Percentiles rank a stretch among this genome's conserved stretches.
Evolutionary conservation across 2,113 vertebrate genomes (phyloP).

Genomic region (Marmota flaviventris): DNA sequence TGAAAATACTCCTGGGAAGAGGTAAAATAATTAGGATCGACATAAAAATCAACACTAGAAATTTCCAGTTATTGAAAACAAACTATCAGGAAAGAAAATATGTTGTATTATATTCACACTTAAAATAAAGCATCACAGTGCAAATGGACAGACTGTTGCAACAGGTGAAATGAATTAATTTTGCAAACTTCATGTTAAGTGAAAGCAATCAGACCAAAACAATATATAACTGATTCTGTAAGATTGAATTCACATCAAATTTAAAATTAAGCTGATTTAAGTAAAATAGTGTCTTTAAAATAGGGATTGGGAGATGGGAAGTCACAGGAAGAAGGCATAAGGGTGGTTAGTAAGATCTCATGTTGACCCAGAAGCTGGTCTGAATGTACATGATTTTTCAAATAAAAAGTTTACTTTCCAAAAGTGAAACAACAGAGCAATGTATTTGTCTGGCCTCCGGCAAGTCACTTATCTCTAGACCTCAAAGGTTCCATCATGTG

Average conservation of each 20-base stretch:
- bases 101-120: background rate
- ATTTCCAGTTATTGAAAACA: slow-evolving; percentile 21
- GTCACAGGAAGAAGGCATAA: background rate
- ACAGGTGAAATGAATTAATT: slow-evolving; percentile 19
- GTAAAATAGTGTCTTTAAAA: background rate
- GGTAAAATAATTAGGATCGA: background rate
- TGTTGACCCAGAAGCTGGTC: background rate
- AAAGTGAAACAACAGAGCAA: slow-evolving; percentile 66
- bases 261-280: slow-evolving; percentile 13
- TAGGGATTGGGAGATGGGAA: background rate
- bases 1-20: slow-evolving; percentile 51
- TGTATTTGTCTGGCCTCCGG: slow-evolving; percentile 45
- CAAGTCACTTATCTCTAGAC: slow-evolving; percentile 60
- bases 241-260: background rate
- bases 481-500: slow-evolving; percentile 6
- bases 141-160: background rate
- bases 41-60: background rate
- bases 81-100: slow-evolving; percentile 24
- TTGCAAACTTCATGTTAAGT: background rate
- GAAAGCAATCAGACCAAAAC: background rate
- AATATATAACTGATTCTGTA: background rate
- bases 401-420: slow-evolving; percentile 56
- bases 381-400: slow-evolving; percentile 33
- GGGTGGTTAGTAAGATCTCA: background rate
- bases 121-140: background rate